Evolutionary conservation across 1,140 invertebrate genomes (phyloP), one percentile per base, ranked within the genome.

Genomic region (Caenorhabditis elegans): DNA sequence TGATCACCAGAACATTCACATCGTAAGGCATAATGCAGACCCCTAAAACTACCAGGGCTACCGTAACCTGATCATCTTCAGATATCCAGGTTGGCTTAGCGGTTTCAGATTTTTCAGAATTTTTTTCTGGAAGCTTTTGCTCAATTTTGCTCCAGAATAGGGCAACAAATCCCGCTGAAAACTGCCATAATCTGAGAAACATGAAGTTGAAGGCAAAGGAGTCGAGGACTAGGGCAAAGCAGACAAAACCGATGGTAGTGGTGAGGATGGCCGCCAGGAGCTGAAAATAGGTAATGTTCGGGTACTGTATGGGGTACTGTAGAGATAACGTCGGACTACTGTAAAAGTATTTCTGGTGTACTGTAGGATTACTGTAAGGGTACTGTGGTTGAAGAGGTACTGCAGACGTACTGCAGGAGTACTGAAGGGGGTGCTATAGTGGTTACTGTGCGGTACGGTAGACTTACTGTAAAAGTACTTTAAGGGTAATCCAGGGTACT

Each of bases 171-270:
- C 78, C 78, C 1, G 22, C 22, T 6, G 51, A 53, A 47, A 79
- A 79, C 39, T 79, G 78, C 78, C 78, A 79, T 15, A 79, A 28
- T n/a, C 78, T 24, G 17, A 55, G 55, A 10, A 79, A 36, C 31
- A 39, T 31, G 13, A 46, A 79, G 15, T 79, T 79, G 55, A 79
- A 79, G 5, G 78, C 51, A 22, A 79, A 79, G 15, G 43, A 24
- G 6, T 70, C 31, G 8, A 39, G 31, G n/a, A 53, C 70, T 19
- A 43, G 11, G 22, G 43, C 34, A n/a, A 39, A 79, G 0, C 2
- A 8, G 24, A 46, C 31, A 3, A 47, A 51, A 17, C 51, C 51
- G 8, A 28, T 22, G 10, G 24, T 36, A 10, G 22, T 65, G 4
- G 36, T 2, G 6, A 19, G 24, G 5, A 43, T 28, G 1, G 55